Conservation (phyloP, 2,797 vertebrate genomes). For the Falco rusticolus region DNA sequence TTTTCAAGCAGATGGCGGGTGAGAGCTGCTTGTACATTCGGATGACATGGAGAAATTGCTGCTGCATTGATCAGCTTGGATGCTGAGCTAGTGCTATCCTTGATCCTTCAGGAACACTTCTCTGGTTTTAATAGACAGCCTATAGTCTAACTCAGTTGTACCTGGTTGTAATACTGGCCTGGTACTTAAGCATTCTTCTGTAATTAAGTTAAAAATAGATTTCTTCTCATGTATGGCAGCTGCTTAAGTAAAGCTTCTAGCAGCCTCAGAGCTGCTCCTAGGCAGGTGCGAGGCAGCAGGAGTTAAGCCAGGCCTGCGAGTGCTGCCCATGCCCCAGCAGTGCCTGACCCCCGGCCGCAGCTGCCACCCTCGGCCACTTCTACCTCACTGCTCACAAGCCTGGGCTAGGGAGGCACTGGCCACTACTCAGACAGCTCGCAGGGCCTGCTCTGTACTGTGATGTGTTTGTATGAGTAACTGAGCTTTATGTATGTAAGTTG, state of each 20-base stretch:
- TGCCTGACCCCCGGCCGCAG: too few relatives aligned
- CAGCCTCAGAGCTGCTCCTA: rapidly evolving
- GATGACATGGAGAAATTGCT: rapidly evolving
- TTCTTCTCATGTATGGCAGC: too few relatives aligned
- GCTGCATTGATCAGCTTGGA: rapidly evolving
- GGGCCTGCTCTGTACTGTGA: not conserved
- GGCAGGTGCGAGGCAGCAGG: not conserved
- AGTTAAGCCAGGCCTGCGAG: too few relatives aligned
- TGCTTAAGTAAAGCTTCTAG: not conserved
- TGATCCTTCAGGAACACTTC: not conserved
- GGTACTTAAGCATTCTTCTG: rapidly evolving
- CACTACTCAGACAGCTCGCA: not conserved
- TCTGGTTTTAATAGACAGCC: not conserved
- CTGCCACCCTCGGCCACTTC: not conserved
- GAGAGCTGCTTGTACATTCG: not conserved
- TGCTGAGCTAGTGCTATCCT: not conserved
- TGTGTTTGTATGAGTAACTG: not conserved
- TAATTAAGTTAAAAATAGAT: not conserved
- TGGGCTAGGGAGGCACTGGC: rapidly evolving
- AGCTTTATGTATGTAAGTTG: not conserved
- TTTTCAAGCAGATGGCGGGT: not conserved
- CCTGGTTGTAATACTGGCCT: rapidly evolving
- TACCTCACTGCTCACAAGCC: not conserved
- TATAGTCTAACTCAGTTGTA: rapidly evolving
- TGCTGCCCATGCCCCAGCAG: too few relatives aligned